These are phyloP conservation scores for Digitonthophagus gazella DNA, from an alignment of 2,888 invertebrate species.

Conservation along the genomic window DNA sequence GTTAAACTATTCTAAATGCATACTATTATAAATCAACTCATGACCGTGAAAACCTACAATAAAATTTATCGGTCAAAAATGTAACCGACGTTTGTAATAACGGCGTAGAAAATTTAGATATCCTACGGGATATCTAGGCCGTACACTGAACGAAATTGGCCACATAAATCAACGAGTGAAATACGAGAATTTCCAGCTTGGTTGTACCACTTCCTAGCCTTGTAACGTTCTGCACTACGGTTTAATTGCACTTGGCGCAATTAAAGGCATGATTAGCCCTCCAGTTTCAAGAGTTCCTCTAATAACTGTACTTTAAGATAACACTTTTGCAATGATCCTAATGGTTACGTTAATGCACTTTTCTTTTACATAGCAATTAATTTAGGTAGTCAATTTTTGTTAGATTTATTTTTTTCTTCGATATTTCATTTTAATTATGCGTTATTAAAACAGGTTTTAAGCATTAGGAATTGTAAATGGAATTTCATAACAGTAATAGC, in stretches of 20 bases:
- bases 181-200: background rate
- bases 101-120: background rate
- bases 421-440: too few relatives aligned
- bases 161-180: background rate
- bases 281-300: background rate
- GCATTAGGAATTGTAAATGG: too few relatives aligned
- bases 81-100: background rate
- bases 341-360: background rate
- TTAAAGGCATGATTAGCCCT: background rate
- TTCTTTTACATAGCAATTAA: too few relatives aligned
- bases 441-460: too few relatives aligned
- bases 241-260: background rate
- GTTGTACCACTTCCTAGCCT: background rate
- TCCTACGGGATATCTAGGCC: background rate
- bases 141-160: background rate
- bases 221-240: background rate
- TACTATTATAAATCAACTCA: background rate
- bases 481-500: too few relatives aligned
- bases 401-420: too few relatives aligned
- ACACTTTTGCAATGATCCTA: background rate
- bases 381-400: too few relatives aligned
- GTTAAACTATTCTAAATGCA: too few relatives aligned
- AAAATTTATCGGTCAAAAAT: background rate
- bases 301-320: background rate
- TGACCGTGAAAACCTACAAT: background rate